Conservation (phyloP, 2,797 vertebrate species). For the Acestrorhynchus altus region DNA sequence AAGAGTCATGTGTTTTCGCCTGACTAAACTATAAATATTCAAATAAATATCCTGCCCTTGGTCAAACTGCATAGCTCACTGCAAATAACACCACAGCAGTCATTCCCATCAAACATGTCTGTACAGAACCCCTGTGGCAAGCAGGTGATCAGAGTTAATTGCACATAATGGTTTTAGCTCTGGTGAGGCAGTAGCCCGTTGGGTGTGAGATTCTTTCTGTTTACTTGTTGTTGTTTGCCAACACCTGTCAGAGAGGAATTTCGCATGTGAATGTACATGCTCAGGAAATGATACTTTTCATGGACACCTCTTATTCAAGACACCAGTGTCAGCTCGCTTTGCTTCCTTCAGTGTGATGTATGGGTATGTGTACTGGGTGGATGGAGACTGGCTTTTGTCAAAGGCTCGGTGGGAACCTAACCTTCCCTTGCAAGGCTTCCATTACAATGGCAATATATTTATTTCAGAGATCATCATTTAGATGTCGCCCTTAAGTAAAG, state of each 20-base stretch:
- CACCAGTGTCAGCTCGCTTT: background rate
- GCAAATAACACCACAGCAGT: conserved; percentile 1
- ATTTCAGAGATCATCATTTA: conserved; percentile 45
- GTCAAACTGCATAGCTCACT: conserved; percentile 2
- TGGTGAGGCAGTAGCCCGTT: conserved; percentile 42
- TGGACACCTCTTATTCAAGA: background rate
- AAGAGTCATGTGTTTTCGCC: background rate
- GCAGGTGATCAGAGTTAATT: conserved; percentile 55
- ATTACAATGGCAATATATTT: conserved; percentile 34
- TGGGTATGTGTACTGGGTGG: background rate
- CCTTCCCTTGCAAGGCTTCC: conserved; percentile 1
- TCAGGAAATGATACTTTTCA: background rate
- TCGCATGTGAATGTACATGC: conserved; percentile 1
- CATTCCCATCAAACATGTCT: conserved; percentile 50
- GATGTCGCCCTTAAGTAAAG: conserved; percentile 45
- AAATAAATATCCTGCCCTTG: background rate
- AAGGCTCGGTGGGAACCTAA: background rate
- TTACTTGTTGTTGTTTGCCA: conserved; percentile 40
- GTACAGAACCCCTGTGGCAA: conserved; percentile 41
- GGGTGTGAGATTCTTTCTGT: conserved; percentile 48
- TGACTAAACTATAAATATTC: background rate
- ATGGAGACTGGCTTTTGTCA: background rate
- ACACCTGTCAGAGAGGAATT: conserved; percentile 52
- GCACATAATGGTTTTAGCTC: conserved; percentile 53
- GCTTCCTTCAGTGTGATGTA: background rate